Base-by-base conservation (phyloP, 2,113 vertebrate species). In the Perca flavescens region DNA sequence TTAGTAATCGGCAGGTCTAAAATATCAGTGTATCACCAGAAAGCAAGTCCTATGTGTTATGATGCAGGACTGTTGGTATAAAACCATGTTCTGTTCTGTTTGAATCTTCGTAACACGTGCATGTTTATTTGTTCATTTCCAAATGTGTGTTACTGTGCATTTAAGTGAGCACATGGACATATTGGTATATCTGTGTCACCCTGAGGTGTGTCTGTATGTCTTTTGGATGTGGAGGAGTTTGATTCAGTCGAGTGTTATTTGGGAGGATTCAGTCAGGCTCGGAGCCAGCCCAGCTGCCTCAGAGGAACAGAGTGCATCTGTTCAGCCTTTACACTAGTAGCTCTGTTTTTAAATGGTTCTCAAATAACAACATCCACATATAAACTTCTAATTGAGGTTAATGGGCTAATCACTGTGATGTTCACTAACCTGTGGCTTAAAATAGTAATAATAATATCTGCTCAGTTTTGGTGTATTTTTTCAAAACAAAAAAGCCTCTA, bases 261-360 rank as follows among this genome's bases (percentile, higher is more conserved):
- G 56, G 50, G 47, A 81, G 80, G 85, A 80, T 52, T 47, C 19
- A 60, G 49, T 40, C 43, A 15, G 63, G 85, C 85, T 84, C 4
- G 2, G 19, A 79, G 82, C 89, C 91, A 93, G 86, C 77, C 84
- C 91, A 94, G 90, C 93, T 93, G 91, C 63, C 87, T 83, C 73
- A 0, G 66, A 62, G 83, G 86, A 89, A 91, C 86, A 90, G 70
- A 86, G 79, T 83, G 81, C 76, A 69, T 93, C 86, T 93, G 88
- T 94, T 90, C 89, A 67, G 85, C 77, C 86, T 91, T 77, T 88
- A 89, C 90, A 92, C 73, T 34, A 31, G 82, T 74, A 13, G 15
- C 73, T 65, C 77, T 88, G 77, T 77, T 79, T 66, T 50, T 80
- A 12, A 83, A 62, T 0, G 25, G 60, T 72, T 63, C 62, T 83